Evolutionary conservation across 2,797 vertebrate genomes (phyloP), one percentile per base, ranked within the genome.

Genomic region (Clarias laeviceps): DNA sequence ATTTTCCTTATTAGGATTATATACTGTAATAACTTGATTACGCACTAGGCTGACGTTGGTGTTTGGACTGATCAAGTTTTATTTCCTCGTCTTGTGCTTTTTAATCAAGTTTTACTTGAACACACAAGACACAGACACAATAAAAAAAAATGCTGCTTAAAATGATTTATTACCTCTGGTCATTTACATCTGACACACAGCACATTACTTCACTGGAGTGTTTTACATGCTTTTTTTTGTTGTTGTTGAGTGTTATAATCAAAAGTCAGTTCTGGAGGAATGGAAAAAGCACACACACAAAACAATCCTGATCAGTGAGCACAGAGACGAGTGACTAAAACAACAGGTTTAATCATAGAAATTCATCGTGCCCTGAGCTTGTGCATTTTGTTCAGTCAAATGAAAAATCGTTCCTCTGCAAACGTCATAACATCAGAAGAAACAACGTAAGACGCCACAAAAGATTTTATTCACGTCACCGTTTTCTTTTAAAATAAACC

Each of bases 161-260:
- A 80, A 65, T 64, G 61, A 45, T 80, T 80, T 80, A 66, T 80
- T 80, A 50, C 37, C 62, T 22, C 40, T 80, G 68, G 8, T 57
- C 27, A 20, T 77, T 77, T 32, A 82, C 61, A 86, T 76, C 54
- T 69, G 45, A 59, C 79, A 37, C 5, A 74, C 45, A 68, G n/a
- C 22, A 9, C n/a, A 80, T 6, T 24, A 66, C 20, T 14, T 61
- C 32, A 22, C 22, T 77, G 74, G 32, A 72, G 65, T 61, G n/a
- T 32, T 62, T 61, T 84, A 22, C 27, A 54, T 65, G 18, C 22
- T 61, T 27, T 34, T n/a, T 80, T 12, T 50, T 29, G 15, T 65
- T 11, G 27, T 68, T 27, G 59, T 24, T 27, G 17, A 62, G 37
- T 45, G 78, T 66, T 80, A 50, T 18, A 29, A 80, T 65, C 7